Base-by-base conservation (phyloP, 2,888 invertebrate genomes). In the Lasioglossum malachurum region DNA sequence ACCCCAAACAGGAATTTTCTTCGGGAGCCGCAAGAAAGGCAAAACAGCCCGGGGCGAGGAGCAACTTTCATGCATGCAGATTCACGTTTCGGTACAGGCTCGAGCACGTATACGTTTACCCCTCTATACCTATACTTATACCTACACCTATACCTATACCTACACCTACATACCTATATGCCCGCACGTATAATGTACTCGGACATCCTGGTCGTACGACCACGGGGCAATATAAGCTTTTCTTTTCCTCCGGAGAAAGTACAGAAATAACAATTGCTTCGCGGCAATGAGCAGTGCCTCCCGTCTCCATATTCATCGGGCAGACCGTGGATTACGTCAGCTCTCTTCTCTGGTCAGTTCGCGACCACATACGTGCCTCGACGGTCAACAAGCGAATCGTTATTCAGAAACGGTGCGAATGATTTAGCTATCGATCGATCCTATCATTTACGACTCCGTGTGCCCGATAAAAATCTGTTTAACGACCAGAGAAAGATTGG, bases 231-330 rank as follows among this genome's bases (percentile, higher is more conserved):
- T 67, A 60, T 75, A 75, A 38, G 49, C 79, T 85, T 84, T 84
- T 90, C 83, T 86, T 87, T 80, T 83, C 81, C 67, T 53, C 41
- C 38, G 86, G 92, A 90, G 91, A 93, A 93, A 93, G 91, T 92
- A 86, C 69, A 88, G 88, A 90, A 89, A 89, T 88, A 90, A 90
- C 88, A 91, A 91, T 91, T 91, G 88, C 85, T 88, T 89, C 82
- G 83, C 80, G 77, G 74, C 80, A 78, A 46, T 72, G 38, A 75
- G 80, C 67, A 38, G 57, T 84, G 57, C 10, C 57, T 57, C 57
- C 57, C 57, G 75, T 80, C 82, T 69, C 82, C 76, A 53, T 69
- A 60, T 77, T 76, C 84, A 64, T 31, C 27, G 44, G 27, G 31
- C 79, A 31, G 16, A 31, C 27, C n/a, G 35, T 67, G 72, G 74